A percentile compares a stretch with the other conserved stretches of the same genome.
These are phyloP conservation scores for Psix sp. DNA, from an alignment of 1,140 invertebrate genomes.

Conservation along the genomic window DNA sequence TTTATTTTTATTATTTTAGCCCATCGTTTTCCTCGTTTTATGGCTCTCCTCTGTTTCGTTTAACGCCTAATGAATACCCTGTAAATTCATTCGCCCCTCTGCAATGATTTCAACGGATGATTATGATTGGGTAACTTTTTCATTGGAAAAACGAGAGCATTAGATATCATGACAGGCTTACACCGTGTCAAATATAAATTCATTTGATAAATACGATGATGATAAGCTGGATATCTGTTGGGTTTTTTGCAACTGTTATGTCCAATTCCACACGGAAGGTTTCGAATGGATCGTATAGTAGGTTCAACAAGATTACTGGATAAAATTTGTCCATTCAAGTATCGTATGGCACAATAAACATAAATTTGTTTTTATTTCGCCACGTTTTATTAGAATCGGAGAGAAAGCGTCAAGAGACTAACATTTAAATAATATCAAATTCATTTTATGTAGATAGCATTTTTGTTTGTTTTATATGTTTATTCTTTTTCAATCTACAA, in stretches of 20 bases:
- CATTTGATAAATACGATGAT: conserved; percentile 46
- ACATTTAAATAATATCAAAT: not conserved
- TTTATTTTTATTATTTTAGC: no score
- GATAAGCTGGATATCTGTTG: conserved; percentile 22
- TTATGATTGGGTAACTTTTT: conserved; percentile 29
- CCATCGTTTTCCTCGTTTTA: no score
- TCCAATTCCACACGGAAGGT: conserved; percentile 2
- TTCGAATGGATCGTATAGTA: conserved; percentile 27
- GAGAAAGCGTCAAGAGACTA: no score
- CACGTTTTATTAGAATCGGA: no score
- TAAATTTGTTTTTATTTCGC: no score
- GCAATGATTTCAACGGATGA: conserved; percentile 11
- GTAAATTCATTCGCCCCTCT: not conserved
- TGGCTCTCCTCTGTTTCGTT: no score
- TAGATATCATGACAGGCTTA: conserved; percentile 28
- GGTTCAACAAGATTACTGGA: conserved; percentile 24
- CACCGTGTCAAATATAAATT: conserved; percentile 35
- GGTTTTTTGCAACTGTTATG: conserved; percentile 23
- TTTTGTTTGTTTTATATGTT: no score
- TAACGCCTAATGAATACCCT: no score
- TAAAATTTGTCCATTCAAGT: conserved; percentile 10
- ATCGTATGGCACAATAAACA: not conserved
- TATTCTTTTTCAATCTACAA: not conserved
- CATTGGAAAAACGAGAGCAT: conserved; percentile 15
- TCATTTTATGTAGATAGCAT: no score